Conservation (phyloP, 2,113 vertebrate genomes). For the Nycticryphes semicollaris region DNA sequence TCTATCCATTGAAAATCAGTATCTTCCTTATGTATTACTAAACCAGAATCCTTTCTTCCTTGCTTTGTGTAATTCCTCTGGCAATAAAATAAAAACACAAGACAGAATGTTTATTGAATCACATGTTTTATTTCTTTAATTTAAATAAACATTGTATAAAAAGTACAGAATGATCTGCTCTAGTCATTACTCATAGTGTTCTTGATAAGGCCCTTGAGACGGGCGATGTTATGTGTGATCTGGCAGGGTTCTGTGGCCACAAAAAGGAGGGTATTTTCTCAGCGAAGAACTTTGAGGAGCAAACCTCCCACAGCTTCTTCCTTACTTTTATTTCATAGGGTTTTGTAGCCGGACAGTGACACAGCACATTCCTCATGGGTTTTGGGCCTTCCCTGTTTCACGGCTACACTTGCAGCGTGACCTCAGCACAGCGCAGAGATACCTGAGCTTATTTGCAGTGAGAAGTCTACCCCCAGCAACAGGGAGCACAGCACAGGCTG, state of each 20-base stretch:
- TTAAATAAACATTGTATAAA: constrained; percentile 56
- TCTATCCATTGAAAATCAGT: not conserved
- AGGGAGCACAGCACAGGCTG: accelerated
- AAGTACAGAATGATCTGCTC: not conserved
- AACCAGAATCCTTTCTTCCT: not conserved
- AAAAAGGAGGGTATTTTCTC: not conserved
- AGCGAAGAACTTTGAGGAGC: not conserved
- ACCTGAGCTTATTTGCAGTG: not conserved
- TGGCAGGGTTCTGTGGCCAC: not conserved
- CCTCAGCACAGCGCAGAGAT: not conserved
- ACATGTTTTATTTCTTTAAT: constrained; percentile 49
- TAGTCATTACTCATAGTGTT: not conserved
- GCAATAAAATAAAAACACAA: not conserved
- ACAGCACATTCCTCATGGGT: not conserved
- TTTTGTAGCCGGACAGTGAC: not conserved
- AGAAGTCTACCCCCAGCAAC: not conserved
- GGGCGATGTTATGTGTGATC: not conserved
- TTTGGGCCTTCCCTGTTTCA: not conserved
- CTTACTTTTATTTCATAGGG: not conserved
- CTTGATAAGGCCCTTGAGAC: not conserved
- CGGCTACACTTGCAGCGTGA: not conserved
- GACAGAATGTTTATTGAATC: not conserved
- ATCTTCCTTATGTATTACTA: not conserved
- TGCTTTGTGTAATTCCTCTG: not conserved
- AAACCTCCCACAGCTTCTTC: not conserved